phyloP scores from a whole-genome alignment of 2,888 invertebrate genomes.

The Drosophila paranaensis region DNA sequence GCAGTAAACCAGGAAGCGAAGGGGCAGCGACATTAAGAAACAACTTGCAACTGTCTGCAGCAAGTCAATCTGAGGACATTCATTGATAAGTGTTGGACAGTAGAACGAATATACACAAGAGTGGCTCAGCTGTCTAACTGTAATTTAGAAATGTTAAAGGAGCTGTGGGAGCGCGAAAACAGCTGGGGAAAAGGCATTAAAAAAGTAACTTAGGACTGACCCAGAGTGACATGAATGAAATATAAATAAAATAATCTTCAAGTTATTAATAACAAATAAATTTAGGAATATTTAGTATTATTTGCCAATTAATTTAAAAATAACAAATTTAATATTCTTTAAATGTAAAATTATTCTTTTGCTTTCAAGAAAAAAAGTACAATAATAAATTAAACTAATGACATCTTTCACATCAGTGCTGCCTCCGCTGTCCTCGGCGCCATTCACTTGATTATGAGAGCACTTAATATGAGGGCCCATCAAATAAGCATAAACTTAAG shows the following conservation, averaged over 20 bases:
- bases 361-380: not conserved
- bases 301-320: not conserved
- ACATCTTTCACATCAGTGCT: not conserved
- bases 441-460: not conserved
- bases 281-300: not conserved
- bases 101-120: constrained; percentile 8
- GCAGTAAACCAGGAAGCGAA: constrained; percentile 22
- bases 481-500: constrained; percentile 48
- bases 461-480: constrained; percentile 25
- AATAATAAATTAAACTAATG: not conserved
- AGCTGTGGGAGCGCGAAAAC: not conserved
- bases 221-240: not conserved
- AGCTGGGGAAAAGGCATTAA: not conserved
- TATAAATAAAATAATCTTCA: accelerated
- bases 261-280: not conserved
- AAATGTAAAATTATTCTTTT: not conserved
- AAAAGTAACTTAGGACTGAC: not conserved
- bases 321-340: too few species aligned
- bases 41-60: constrained; percentile 12
- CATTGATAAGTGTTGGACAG: constrained; percentile 23
- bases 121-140: constrained; percentile 15
- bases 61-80: constrained; percentile 11
- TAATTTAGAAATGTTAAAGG: not conserved
- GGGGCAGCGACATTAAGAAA: constrained; percentile 22
- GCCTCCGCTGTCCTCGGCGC: not conserved